Conservation (phyloP, 2,113 vertebrate species). For the Macrotis lagotis region DNA sequence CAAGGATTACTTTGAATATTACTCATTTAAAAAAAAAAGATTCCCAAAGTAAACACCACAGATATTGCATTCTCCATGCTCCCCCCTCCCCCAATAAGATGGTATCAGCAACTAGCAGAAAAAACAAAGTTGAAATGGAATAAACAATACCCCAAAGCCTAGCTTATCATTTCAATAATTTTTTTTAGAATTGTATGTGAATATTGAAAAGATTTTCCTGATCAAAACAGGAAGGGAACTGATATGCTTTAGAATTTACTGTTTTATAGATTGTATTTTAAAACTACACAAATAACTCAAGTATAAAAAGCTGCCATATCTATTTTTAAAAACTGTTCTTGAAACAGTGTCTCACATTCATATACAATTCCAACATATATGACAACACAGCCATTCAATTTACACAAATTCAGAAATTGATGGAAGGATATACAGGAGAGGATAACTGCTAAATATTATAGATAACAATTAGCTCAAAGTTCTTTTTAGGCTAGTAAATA, state of each 20-base stretch:
- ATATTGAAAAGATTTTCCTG: background rate
- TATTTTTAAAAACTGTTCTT: background rate
- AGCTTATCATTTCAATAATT: background rate
- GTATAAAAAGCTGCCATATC: background rate
- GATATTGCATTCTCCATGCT: background rate
- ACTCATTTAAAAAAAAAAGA: background rate
- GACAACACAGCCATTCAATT: background rate
- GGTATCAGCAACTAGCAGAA: background rate
- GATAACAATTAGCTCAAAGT: background rate
- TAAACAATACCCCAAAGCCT: background rate
- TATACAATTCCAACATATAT: background rate
- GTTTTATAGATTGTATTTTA: background rate
- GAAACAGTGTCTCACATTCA: background rate
- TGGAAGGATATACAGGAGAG: background rate
- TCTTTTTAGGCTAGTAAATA: background rate
- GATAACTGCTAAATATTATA: background rate
- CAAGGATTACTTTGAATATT: background rate
- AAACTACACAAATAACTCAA: background rate
- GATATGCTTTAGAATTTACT: background rate
- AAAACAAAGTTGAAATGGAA: background rate
- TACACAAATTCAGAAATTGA: background rate
- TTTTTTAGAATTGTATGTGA: background rate
- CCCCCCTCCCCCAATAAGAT: background rate
- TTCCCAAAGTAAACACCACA: background rate
- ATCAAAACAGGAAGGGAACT: background rate